phyloP scores from a whole-genome alignment of 2,888 invertebrate genomes.

The Heliconius erato region DNA sequence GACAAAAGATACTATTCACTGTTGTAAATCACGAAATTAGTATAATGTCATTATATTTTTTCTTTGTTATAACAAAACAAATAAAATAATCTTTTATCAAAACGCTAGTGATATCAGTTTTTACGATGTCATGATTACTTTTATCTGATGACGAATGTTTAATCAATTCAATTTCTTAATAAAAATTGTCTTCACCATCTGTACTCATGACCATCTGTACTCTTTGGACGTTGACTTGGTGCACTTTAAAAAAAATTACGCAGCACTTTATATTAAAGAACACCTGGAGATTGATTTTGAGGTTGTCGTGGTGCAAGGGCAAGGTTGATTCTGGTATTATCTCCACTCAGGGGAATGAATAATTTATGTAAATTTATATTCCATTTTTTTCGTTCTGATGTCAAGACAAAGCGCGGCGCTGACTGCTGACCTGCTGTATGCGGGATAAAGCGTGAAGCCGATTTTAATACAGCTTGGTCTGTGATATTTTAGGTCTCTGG shows the following conservation, averaged over 20 bases:
- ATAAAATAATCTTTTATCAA: slow-evolving; percentile 11
- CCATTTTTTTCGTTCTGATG: neutral
- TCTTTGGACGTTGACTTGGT: neutral
- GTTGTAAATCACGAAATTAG: neutral
- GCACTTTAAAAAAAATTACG: neutral
- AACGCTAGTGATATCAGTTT: slow-evolving; percentile 22
- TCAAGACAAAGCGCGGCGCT: neutral
- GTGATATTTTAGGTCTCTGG: neutral
- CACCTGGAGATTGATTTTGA: too few relatives aligned
- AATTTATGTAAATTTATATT: neutral
- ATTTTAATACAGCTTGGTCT: too few relatives aligned
- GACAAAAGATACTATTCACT: too few relatives aligned
- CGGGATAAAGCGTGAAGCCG: too few relatives aligned
- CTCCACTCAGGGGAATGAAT: too few relatives aligned
- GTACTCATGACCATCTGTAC: too few relatives aligned
- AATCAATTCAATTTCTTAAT: neutral
- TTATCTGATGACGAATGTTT: slow-evolving; percentile 1
- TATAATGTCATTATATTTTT: neutral
- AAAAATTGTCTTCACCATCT: neutral
- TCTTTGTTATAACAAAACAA: slow-evolving; percentile 18
- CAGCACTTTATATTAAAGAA: neutral
- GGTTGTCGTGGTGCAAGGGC: neutral
- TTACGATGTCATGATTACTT: slow-evolving; percentile 17
- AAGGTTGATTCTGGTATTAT: too few relatives aligned
- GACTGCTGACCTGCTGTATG: too few relatives aligned